Evolutionary conservation across 92 coral and sea anemone genomes (phyloP).

Genomic region (Heteractis magnifica): DNA sequence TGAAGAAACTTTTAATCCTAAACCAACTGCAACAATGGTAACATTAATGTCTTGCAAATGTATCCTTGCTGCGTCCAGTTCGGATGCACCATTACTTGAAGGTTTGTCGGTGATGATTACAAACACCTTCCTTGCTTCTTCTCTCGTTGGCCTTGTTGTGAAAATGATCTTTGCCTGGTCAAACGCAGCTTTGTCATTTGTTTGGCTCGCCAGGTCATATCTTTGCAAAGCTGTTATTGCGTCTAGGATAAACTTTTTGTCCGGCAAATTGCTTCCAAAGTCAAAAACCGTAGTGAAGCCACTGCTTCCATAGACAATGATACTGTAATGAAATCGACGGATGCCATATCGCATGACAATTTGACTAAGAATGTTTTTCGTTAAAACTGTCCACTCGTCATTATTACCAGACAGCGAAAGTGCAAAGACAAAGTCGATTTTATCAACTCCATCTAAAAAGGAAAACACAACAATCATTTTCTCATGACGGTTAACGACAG

Average conservation of each 20-base stretch:
- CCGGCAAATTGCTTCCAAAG: constrained; percentile 20
- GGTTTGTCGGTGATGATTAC: constrained; percentile 23
- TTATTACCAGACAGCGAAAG: constrained; percentile 12
- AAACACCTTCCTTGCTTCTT: constrained; percentile 26
- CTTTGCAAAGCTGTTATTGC: constrained; percentile 15
- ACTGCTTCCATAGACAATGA: constrained; percentile 19
- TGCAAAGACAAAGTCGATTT: constrained; percentile 31
- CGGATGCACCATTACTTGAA: neutral
- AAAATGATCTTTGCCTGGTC: constrained; percentile 16
- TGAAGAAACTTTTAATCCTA: constrained; percentile 2
- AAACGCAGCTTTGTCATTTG: constrained; percentile 17
- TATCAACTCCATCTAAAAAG: constrained; percentile 18
- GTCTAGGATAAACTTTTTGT: constrained; percentile 14
- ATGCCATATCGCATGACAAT: constrained; percentile 36
- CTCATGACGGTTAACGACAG: too few species aligned
- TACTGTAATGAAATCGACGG: constrained; percentile 22
- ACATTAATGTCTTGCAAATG: constrained; percentile 17
- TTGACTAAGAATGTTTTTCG: constrained; percentile 6
- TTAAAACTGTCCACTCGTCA: constrained; percentile 1
- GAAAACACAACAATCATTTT: neutral
- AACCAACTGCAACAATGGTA: constrained; percentile 23
- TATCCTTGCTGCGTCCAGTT: constrained; percentile 11
- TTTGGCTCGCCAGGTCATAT: neutral
- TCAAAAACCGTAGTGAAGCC: constrained; percentile 4
- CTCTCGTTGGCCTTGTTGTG: constrained; percentile 13